Percentiles rank a stretch among this genome's conserved stretches.
Conservation (phyloP, 2,888 invertebrate genomes). For the Calliopum simillimum region DNA sequence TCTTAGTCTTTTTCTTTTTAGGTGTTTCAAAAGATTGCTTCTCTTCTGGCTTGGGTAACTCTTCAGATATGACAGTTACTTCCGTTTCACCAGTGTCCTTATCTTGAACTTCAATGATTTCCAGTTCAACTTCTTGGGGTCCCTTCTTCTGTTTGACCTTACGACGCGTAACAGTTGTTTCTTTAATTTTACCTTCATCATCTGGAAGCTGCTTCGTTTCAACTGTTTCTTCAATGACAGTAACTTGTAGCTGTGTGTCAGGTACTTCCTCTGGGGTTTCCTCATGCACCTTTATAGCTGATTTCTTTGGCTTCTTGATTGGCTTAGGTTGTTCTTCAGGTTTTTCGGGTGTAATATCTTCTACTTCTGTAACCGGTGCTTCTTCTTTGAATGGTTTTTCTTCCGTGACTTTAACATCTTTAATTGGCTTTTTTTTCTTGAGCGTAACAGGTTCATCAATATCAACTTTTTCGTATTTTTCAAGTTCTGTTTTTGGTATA, state of each 20-base stretch:
- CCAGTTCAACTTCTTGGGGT: slow-evolving; percentile 64
- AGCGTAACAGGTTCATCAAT: slow-evolving; percentile 65
- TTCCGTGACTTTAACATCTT: slow-evolving; percentile 42
- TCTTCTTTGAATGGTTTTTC: slow-evolving; percentile 44
- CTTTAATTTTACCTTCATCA: slow-evolving; percentile 60
- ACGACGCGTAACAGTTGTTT: slow-evolving; percentile 62
- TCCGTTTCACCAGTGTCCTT: slow-evolving; percentile 65
- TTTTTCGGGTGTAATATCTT: slow-evolving; percentile 26
- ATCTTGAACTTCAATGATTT: slow-evolving; percentile 67
- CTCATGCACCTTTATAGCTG: slow-evolving; percentile 42
- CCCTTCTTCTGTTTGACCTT: slow-evolving; percentile 64
- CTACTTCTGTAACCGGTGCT: slow-evolving; percentile 15
- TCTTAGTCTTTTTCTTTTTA: slow-evolving; percentile 56
- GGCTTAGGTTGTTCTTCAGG: slow-evolving; percentile 33
- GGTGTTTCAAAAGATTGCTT: slow-evolving; percentile 40
- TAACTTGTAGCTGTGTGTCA: slow-evolving; percentile 49
- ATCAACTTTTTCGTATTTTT: slow-evolving; percentile 67
- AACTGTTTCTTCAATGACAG: slow-evolving; percentile 56
- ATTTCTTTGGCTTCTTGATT: slow-evolving; percentile 21
- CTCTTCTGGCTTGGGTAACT: slow-evolving; percentile 42
- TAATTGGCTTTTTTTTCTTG: slow-evolving; percentile 56
- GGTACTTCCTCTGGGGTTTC: slow-evolving; percentile 42
- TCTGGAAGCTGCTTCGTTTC: slow-evolving; percentile 57
- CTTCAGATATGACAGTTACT: slow-evolving; percentile 58
- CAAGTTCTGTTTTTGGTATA: slow-evolving; percentile 65